Conservation (phyloP, 2,113 vertebrate species). For the Dasyornis broadbenti region DNA sequence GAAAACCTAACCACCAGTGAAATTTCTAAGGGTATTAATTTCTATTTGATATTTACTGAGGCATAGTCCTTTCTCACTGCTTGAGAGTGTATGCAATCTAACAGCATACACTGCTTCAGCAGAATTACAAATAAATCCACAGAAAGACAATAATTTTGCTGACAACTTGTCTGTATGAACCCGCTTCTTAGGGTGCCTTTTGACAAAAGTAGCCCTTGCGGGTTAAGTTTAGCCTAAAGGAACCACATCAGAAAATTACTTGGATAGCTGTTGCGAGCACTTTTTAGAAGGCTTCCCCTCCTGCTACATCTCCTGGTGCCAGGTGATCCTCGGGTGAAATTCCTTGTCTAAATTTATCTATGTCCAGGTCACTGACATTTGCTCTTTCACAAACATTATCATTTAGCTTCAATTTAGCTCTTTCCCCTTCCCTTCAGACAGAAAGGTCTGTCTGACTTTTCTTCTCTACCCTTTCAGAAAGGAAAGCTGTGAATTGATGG, state of each 20-base stretch:
- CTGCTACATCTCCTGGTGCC: neutral
- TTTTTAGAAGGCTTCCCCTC: neutral
- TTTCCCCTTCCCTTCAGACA: neutral
- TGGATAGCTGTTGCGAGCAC: neutral
- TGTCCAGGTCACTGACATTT: neutral
- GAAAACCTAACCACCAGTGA: neutral
- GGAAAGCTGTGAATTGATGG: neutral
- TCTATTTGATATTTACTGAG: neutral
- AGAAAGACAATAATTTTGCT: neutral
- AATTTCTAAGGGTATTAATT: neutral
- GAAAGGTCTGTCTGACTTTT: neutral
- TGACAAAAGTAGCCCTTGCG: neutral
- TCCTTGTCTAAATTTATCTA: neutral
- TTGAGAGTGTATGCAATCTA: neutral
- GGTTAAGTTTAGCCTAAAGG: neutral
- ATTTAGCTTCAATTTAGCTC: neutral
- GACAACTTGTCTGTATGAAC: neutral
- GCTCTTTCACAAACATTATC: neutral
- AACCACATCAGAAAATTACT: neutral
- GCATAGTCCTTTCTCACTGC: neutral
- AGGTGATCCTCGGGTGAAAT: neutral
- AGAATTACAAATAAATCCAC: neutral
- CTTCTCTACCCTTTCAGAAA: neutral
- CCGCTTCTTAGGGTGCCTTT: neutral
- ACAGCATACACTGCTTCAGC: neutral